Conservation (phyloP, 2,113 vertebrate genomes). For the Myxocyprinus asiaticus region DNA sequence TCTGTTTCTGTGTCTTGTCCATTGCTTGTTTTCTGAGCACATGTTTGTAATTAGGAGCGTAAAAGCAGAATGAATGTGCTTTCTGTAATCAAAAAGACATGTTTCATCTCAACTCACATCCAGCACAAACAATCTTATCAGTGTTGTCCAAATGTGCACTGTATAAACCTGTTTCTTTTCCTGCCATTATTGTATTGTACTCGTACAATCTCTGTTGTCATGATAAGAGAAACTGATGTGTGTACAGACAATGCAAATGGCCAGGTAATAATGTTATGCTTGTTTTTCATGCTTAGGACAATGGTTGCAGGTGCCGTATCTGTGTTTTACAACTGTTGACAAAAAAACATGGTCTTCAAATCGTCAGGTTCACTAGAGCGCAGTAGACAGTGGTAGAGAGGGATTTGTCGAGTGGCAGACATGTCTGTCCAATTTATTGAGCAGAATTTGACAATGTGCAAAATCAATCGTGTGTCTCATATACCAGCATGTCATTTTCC, state of each 20-base stretch:
- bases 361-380: conserved; percentile 37
- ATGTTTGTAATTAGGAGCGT: not conserved
- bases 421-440: conserved; percentile 44
- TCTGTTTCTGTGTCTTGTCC: not conserved
- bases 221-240: not conserved
- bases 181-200: not conserved
- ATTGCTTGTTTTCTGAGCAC: conserved; percentile 32
- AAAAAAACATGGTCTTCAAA: conserved; percentile 29
- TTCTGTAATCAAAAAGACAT: conserved; percentile 21
- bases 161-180: not conserved
- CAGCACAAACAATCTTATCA: conserved; percentile 17
- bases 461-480: conserved; percentile 43
- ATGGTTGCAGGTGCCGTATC: conserved; percentile 8
- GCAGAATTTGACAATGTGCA: conserved; percentile 32
- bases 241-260: not conserved
- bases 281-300: not conserved
- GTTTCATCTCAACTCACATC: conserved; percentile 25
- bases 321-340: conserved; percentile 27
- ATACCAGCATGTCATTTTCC: not conserved
- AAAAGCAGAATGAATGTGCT: not conserved
- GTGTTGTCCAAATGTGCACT: not conserved
- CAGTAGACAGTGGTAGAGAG: conserved; percentile 23
- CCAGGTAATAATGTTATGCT: conserved; percentile 32
- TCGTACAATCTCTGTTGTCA: not conserved
- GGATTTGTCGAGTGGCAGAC: conserved; percentile 39